Evolutionary conservation across 2,888 invertebrate genomes (phyloP).

Genomic region (Ormia ochracea): DNA sequence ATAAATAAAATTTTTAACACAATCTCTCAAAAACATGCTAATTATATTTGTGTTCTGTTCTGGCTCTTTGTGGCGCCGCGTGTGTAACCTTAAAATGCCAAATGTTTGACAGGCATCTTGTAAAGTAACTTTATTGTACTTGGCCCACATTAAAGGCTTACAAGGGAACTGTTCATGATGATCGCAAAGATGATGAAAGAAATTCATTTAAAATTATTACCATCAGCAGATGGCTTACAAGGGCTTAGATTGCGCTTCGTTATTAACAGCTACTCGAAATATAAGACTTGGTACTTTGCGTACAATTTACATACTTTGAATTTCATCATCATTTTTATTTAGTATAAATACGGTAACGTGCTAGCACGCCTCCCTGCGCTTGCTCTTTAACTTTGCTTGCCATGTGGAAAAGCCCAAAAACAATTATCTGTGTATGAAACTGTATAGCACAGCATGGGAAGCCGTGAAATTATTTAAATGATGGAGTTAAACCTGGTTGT

Average conservation of each 20-base stretch:
- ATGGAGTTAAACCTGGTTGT: background rate
- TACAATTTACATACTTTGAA: background rate
- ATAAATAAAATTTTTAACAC: background rate
- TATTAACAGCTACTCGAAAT: background rate
- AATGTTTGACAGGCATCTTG: slow-evolving; percentile 36
- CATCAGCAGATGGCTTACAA: slow-evolving; percentile 28
- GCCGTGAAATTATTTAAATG: slow-evolving; percentile 12
- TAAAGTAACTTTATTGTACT: background rate
- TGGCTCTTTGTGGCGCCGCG: background rate
- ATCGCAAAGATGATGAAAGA: background rate
- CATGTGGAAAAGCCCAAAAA: background rate
- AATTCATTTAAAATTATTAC: slow-evolving; percentile 19
- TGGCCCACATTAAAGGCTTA: background rate
- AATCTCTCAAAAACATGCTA: background rate
- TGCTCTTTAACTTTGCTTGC: background rate
- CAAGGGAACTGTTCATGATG: background rate
- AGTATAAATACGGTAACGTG: background rate
- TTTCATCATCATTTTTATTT: background rate
- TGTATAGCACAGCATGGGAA: background rate
- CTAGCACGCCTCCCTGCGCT: background rate
- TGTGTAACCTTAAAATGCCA: slow-evolving; percentile 11
- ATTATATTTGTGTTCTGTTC: background rate
- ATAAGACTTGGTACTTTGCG: background rate
- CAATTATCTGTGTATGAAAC: background rate
- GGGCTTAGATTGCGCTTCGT: slow-evolving; percentile 5